phyloP scores from a whole-genome alignment of 37 sponge, comb jelly and placozoan genomes.

The Trichoplax adhaerens region DNA sequence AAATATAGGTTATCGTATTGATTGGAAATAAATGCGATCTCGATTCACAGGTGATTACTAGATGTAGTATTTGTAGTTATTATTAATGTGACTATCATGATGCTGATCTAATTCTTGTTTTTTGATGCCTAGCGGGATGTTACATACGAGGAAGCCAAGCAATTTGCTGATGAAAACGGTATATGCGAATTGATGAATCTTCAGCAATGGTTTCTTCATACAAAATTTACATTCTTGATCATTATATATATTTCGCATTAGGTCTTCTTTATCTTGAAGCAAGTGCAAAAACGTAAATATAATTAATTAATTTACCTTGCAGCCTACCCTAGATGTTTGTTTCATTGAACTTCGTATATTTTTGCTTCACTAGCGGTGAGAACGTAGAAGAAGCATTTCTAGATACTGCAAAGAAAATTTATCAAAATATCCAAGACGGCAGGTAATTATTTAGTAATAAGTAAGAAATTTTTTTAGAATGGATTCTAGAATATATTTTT shows the following conservation, averaged over 20 bases:
- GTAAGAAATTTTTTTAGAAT: neutral
- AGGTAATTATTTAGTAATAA: slow-evolving; percentile 30
- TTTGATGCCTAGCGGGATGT: slow-evolving; percentile 65
- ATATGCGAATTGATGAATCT: neutral
- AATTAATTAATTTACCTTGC: neutral
- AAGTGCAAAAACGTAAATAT: slow-evolving; percentile 89
- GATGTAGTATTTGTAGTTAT: neutral
- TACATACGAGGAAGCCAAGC: slow-evolving; percentile 95
- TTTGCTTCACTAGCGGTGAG: slow-evolving; percentile 55
- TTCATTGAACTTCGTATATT: neutral
- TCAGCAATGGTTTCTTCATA: neutral
- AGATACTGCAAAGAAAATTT: slow-evolving; percentile 94
- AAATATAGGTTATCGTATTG: slow-evolving; percentile 75
- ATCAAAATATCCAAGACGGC: slow-evolving; percentile 97
- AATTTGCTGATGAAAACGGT: slow-evolving; percentile 99
- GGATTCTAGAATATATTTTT: neutral
- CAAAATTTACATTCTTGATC: neutral
- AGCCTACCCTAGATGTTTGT: neutral
- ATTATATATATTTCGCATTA: slow-evolving; percentile 2
- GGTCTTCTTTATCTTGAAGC: slow-evolving; percentile 86
- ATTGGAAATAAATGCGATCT: slow-evolving; percentile 98
- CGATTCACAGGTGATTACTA: slow-evolving; percentile 66
- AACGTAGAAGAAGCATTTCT: slow-evolving; percentile 99
- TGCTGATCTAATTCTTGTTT: neutral
- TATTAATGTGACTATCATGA: neutral